Percentiles rank a stretch among this genome's conserved stretches.
phyloP scores from a whole-genome alignment of 1,140 invertebrate genomes.

The Geopemphigus sp. region DNA sequence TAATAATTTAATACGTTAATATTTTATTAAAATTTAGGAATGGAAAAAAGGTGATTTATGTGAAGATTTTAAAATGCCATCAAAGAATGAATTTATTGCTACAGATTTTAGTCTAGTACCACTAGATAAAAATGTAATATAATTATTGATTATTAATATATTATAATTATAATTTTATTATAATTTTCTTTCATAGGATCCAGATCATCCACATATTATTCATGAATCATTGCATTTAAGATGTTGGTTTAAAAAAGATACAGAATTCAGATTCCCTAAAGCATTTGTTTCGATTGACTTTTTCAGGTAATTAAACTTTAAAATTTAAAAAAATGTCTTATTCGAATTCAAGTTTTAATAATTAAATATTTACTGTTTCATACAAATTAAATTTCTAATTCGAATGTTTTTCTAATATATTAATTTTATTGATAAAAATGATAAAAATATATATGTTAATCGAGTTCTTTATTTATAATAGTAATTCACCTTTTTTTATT shows the following conservation, averaged over 20 bases:
- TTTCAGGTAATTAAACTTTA: conserved; percentile 65
- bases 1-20: no score
- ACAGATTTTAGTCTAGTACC: conserved; percentile 76
- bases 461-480: no score
- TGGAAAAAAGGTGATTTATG: conserved; percentile 69
- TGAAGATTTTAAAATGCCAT: conserved; percentile 71
- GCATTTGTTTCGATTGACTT: conserved; percentile 78
- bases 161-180: background rate
- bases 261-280: conserved; percentile 87
- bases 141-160: background rate
- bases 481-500: no score
- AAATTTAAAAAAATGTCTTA: no score
- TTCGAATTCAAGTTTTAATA: no score
- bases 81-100: conserved; percentile 89
- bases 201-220: conserved; percentile 70
- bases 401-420: no score
- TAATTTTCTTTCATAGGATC: conserved; percentile 50
- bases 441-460: no score
- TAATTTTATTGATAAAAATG: no score
- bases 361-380: no score
- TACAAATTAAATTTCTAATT: no score
- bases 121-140: conserved; percentile 62
- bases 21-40: conserved; percentile 58
- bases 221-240: conserved; percentile 75
- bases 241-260: conserved; percentile 93